phyloP scores from a whole-genome alignment of 1,140 invertebrate genomes.

The Cyrtorhinus lividipennis region DNA sequence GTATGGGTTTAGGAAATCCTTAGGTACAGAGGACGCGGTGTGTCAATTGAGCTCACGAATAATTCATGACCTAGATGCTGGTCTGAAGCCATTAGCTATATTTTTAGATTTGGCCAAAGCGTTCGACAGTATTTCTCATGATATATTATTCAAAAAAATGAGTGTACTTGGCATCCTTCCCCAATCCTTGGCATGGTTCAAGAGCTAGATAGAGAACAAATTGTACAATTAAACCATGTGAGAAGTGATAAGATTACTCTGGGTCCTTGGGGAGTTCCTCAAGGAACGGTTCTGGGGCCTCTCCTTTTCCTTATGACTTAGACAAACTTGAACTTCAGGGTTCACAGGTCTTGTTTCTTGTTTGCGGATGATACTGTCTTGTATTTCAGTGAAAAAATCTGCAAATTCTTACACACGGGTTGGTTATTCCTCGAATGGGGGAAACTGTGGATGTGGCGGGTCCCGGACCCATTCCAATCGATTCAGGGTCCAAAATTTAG shows the following conservation, averaged over 20 bases:
- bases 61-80: neutral
- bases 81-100: neutral
- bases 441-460: too few species aligned
- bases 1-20: conserved; percentile 2
- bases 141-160: neutral
- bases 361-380: too few species aligned
- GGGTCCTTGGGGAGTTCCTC: neutral
- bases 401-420: too few species aligned
- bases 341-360: too few species aligned
- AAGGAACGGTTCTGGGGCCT: neutral
- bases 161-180: neutral
- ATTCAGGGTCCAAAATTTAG: too few species aligned
- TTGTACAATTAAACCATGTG: neutral
- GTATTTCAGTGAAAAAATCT: too few species aligned
- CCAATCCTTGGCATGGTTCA: neutral
- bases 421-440: too few species aligned
- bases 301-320: neutral
- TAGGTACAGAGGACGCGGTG: conserved; percentile 4
- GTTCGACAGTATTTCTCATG: neutral
- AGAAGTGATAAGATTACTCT: neutral
- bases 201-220: neutral
- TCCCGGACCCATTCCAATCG: too few species aligned
- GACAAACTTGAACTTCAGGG: too few species aligned
- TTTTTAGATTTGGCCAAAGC: conserved; percentile 8
- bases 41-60: neutral